phyloP scores from a whole-genome alignment of 1,140 invertebrate genomes.

The Epicauta chinensis region DNA sequence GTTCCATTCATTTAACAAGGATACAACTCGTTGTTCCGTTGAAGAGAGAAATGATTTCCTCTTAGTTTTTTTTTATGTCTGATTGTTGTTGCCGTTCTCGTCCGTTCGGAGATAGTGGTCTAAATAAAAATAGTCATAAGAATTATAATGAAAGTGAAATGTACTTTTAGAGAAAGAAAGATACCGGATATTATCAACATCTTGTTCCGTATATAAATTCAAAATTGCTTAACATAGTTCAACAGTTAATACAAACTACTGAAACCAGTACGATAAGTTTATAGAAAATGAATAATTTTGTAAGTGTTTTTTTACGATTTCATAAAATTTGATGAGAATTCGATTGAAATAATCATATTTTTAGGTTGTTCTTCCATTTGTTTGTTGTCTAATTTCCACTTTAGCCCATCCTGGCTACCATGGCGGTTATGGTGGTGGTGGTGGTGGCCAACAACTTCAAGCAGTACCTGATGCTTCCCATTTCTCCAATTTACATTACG shows the following conservation, averaged over 20 bases:
- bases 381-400: constrained; percentile 5
- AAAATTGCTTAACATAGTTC: neutral
- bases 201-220: constrained; percentile 15
- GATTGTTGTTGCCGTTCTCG: too few species aligned
- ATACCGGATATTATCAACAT: constrained; percentile 8
- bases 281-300: constrained; percentile 12
- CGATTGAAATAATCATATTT: neutral
- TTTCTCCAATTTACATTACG: constrained; percentile 28
- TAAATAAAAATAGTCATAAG: too few species aligned
- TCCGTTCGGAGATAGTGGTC: too few species aligned
- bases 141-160: constrained; percentile 7
- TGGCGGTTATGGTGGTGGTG: constrained; percentile 1
- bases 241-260: constrained; percentile 1
- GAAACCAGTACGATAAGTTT: constrained; percentile 1
- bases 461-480: constrained; percentile 28
- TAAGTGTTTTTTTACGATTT: neutral
- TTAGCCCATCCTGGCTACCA: constrained; percentile 5
- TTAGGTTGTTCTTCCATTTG: constrained; percentile 5
- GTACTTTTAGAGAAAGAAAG: constrained; percentile 7
- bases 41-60: too few species aligned
- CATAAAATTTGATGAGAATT: neutral
- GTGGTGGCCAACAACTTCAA: constrained; percentile 12
- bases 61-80: too few species aligned
- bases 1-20: too few species aligned
- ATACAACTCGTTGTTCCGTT: too few species aligned